These are phyloP conservation scores for Epizoanthus stellaris DNA, from an alignment of 92 coral and sea anemone species.

Conservation along the genomic window DNA sequence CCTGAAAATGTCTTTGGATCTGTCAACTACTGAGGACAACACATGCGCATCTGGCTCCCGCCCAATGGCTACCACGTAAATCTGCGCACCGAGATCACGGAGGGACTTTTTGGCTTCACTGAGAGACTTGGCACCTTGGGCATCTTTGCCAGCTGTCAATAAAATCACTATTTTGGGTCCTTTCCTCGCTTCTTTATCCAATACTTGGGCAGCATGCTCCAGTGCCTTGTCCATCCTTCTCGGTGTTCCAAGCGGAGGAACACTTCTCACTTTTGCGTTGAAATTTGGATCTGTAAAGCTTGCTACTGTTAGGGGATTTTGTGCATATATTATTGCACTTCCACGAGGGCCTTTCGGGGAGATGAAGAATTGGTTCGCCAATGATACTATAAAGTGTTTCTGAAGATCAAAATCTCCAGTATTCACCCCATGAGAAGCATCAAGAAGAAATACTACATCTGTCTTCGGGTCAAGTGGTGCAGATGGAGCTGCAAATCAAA, in stretches of 20 bases:
- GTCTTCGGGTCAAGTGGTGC: slow-evolving; percentile 27
- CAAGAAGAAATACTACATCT: slow-evolving; percentile 56
- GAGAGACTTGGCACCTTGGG: slow-evolving; percentile 47
- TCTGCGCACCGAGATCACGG: slow-evolving; percentile 43
- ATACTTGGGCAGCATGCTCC: slow-evolving; percentile 25
- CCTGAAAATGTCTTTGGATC: slow-evolving; percentile 32
- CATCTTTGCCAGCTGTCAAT: slow-evolving; percentile 51
- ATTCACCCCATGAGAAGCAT: slow-evolving; percentile 60
- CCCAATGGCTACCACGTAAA: slow-evolving; percentile 55
- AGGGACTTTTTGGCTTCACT: slow-evolving; percentile 52
- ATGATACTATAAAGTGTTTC: slow-evolving; percentile 46
- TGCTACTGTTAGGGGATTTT: slow-evolving; percentile 32
- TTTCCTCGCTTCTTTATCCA: slow-evolving; percentile 39
- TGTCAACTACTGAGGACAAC: slow-evolving; percentile 22
- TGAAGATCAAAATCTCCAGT: slow-evolving; percentile 41
- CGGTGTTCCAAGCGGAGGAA: slow-evolving; percentile 10
- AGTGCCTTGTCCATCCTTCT: slow-evolving; percentile 50
- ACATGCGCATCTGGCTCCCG: slow-evolving; percentile 19
- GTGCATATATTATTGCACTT: slow-evolving; percentile 48
- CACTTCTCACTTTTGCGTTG: slow-evolving; percentile 1
- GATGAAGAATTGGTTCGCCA: slow-evolving; percentile 52
- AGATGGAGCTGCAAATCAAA: slow-evolving; percentile 25
- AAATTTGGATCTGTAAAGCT: slow-evolving; percentile 20
- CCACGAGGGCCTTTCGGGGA: slow-evolving; percentile 50
- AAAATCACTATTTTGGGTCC: slow-evolving; percentile 51